Evolutionary conservation across 2,797 vertebrate species (phyloP).

Genomic region (Cossypha niveicapilla): DNA sequence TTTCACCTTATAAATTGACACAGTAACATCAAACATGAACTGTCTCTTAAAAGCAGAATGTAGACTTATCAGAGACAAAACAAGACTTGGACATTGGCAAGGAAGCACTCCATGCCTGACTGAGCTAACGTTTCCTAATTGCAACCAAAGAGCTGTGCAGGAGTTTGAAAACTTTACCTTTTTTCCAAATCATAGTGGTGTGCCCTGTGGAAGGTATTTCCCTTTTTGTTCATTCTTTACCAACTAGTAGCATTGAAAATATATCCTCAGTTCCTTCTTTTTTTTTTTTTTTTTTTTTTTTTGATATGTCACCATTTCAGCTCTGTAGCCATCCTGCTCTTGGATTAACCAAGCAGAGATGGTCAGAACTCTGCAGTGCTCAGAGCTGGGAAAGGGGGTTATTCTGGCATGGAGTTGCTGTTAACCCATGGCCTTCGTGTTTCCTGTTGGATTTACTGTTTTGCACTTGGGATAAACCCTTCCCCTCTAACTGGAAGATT

Average conservation of each 20-base stretch:
- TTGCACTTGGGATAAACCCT: not conserved
- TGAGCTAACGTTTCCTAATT: slow-evolving; percentile 8
- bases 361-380: not conserved
- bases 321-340: not conserved
- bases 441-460: not conserved
- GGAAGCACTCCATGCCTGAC: not conserved
- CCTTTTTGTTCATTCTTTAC: not conserved
- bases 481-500: not conserved
- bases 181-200: not conserved
- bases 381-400: not conserved
- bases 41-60: not conserved
- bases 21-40: not conserved
- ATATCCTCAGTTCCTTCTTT: not conserved
- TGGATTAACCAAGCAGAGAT: not conserved
- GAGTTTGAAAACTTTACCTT: not conserved
- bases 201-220: not conserved
- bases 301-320: not conserved
- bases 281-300: not conserved
- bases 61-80: slow-evolving; percentile 27
- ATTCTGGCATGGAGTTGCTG: not conserved
- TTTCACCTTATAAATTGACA: not conserved
- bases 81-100: not conserved
- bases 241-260: not conserved
- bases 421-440: not conserved
- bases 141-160: slow-evolving; percentile 15